A percentile compares a stretch with the other conserved stretches of the same genome.
phyloP scores from a whole-genome alignment of 2,113 vertebrate species.

The Sceloporus tristichus region DNA sequence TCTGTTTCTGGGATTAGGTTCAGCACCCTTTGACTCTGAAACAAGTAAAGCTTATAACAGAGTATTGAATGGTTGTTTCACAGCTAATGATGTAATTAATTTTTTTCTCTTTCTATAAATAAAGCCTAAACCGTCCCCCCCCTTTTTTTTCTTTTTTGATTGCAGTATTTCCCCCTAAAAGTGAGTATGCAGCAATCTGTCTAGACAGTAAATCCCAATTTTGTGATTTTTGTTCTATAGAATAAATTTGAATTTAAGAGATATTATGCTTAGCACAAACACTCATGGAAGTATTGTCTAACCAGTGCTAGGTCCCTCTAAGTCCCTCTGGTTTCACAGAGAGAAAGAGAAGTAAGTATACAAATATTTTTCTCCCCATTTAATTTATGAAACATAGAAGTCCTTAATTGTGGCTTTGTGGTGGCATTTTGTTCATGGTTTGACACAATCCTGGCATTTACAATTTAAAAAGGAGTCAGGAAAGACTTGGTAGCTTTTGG shows the following conservation, averaged over 20 bases:
- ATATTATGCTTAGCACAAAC: background rate
- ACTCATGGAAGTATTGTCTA: background rate
- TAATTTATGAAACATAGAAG: background rate
- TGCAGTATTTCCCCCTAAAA: background rate
- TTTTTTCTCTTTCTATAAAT: background rate
- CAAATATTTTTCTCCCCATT: background rate
- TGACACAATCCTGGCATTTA: background rate
- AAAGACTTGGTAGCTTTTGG: background rate
- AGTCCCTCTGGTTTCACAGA: background rate
- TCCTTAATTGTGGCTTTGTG: background rate
- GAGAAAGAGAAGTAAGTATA: background rate
- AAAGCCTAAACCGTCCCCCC: background rate
- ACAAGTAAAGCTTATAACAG: slow-evolving; percentile 10
- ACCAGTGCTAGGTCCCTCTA: background rate
- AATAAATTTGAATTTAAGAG: background rate
- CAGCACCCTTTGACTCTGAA: background rate
- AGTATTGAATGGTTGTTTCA: background rate
- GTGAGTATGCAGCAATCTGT: background rate
- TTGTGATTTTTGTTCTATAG: background rate
- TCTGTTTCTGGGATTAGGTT: background rate
- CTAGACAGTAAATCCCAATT: background rate
- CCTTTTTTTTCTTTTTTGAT: background rate
- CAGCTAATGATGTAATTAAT: slow-evolving; percentile 3
- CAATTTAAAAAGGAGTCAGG: background rate
- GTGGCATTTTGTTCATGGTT: background rate